Base-by-base conservation (phyloP, 2,888 invertebrate species). In the Protonemura montana region DNA sequence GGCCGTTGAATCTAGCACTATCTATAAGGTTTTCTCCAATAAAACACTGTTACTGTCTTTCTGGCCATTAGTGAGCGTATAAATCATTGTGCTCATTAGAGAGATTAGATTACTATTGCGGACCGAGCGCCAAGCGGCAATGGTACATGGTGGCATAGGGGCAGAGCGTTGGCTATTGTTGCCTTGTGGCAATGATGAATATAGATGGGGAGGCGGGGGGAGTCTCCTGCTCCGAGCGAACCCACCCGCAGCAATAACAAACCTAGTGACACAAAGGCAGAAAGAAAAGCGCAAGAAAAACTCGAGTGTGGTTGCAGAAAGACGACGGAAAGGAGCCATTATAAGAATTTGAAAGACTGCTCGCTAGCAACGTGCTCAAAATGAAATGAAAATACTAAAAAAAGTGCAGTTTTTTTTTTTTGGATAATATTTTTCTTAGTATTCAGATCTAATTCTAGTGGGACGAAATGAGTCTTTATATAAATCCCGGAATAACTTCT, bases 171-270 rank as follows among this genome's bases (percentile, higher is more conserved):
- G 82, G 82, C 41, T 41, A 83, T 83, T 83, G 82, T 83, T 83
- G 82, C 35, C 41, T 29, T 41, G n/a, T 41, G 82, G 42, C 82
- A 30, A 83, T 83, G 82, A 83, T 83, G 82, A 83, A 83, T 83
- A 83, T 83, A 83, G 41, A 83, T 83, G 30, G 82, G 30, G 42
- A n/a, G 82, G 82, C 35, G 35, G 41, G 35, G 41, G 59, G 59
- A 21, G 59, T 10, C 59, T 2, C 16, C 59, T 10, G 59, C 16
- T 10, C 16, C 16, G 59, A 21, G 59, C 59, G 59, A 21, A 21
- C 59, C 59, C 59, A 59, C 59, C 59, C 59, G 59, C 82, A 42
- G 82, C 82, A 83, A 83, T 83, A 83, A 83, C 82, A 83, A 42
- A 35, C 82, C 78, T 78, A 28, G 82, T 41, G 41, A 41, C 82